Base-by-base conservation (phyloP, 2,797 vertebrate genomes). In the Cetoscarus ocellatus region DNA sequence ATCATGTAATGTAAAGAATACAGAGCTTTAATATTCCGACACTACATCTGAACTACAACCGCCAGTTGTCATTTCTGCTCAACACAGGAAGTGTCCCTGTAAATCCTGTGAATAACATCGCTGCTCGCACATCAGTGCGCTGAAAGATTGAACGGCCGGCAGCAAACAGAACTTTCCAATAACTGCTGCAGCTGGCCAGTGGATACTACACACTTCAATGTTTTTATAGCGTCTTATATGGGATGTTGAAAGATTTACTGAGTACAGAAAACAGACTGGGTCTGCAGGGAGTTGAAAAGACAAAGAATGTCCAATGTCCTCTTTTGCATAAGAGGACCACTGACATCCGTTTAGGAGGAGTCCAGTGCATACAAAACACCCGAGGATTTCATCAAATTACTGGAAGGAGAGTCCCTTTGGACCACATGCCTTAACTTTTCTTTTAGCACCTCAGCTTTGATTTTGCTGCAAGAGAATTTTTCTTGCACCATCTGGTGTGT, bases 311-410 rank as follows among this genome's bases (percentile, higher is more conserved):
- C 59, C 43, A 63, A 53, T 60, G 61, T 80, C 72, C 72, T 78
- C 34, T 43, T 65, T 72, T 63, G 72, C 77, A 80, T 60, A 56
- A 15, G 66, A 63, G 64, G 72, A 44, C 45, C 40, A 10, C 51
- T 75, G 60, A 74, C 69, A 80, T 79, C 77, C 76, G 79, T 86
- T 82, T 72, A 52, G 73, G 43, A 82, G 71, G 61, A 84, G 55
- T 36, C 7, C 64, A 71, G 64, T 15, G 10, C 49, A 74, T 38
- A 68, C 40, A 73, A 74, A 70, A 75, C 66, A 83, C 67, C n/a
- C 8, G 55, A 54, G 9, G 35, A 45, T 14, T 58, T 66, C 68
- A 72, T 73, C 17, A 72, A 58, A 77, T 76, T 43, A 72, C 73
- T 65, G 73, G 66, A 82, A 81, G 57, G 56, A 59, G 45, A 3